Evolutionary conservation across 1,140 invertebrate genomes (phyloP).

Genomic region (Planococcus citri): DNA sequence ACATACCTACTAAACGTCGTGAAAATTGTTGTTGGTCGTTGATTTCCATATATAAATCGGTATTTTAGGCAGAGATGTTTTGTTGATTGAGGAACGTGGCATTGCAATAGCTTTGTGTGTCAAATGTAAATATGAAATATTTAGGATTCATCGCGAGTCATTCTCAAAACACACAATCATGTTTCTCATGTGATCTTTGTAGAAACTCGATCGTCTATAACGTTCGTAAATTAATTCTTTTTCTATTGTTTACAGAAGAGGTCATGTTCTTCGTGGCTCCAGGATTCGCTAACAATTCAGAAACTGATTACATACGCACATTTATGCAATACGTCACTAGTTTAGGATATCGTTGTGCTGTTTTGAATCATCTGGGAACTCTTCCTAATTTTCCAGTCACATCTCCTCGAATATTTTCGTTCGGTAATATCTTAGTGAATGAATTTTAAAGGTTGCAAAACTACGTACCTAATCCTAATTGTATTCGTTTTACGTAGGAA

Average conservation of each 20-base stretch:
- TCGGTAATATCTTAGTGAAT: slow-evolving; percentile 48
- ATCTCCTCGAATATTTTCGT: slow-evolving; percentile 75
- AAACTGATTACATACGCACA: slow-evolving; percentile 82
- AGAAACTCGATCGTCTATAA: no score
- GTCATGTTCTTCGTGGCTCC: slow-evolving; percentile 80
- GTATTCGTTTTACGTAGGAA: slow-evolving; percentile 43
- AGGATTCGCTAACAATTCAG: slow-evolving; percentile 84
- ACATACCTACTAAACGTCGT: no score
- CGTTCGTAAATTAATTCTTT: neutral
- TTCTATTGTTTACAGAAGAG: slow-evolving; percentile 50
- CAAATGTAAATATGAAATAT: no score
- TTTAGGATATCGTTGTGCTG: slow-evolving; percentile 77
- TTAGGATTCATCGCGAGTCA: no score
- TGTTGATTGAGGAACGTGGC: no score
- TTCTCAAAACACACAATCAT: no score
- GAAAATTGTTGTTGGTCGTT: no score
- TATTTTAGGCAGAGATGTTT: no score
- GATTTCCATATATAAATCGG: no score
- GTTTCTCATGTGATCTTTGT: no score
- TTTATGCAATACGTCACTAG: slow-evolving; percentile 81
- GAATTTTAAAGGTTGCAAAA: neutral
- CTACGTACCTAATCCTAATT: neutral
- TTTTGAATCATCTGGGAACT: slow-evolving; percentile 90
- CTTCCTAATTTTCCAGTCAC: slow-evolving; percentile 70
- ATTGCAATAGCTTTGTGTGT: no score